Evolutionary conservation across 1,140 invertebrate species (phyloP), one percentile per base, ranked within the genome.

Genomic region (Elymnias hypermnestra): DNA sequence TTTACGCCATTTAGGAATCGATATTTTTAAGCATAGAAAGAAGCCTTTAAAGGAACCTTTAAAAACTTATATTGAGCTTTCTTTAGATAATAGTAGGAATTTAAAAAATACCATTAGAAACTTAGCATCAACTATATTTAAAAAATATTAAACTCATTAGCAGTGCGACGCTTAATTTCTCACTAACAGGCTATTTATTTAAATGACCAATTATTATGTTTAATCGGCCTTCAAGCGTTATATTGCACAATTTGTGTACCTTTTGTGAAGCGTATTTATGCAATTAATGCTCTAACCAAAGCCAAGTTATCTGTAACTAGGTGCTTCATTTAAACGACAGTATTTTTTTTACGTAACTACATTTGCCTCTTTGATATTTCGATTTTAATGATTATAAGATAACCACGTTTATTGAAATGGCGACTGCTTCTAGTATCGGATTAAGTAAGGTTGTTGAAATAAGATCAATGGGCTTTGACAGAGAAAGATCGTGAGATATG

Each of bases 141-240:
- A n/a, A n/a, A n/a, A n/a, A n/a, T n/a, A n/a, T n/a, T n/a, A n/a
- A n/a, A n/a, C n/a, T n/a, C n/a, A n/a, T n/a, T n/a, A n/a, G n/a
- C n/a, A n/a, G n/a, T n/a, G n/a, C n/a, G n/a, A n/a, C n/a, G n/a
- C n/a, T n/a, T n/a, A n/a, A n/a, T 47, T 47, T 40, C 37, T 38
- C 9, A 6, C 1, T 17, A 40, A 47, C 37, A 13, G 36, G 3
- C 25, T 33, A 31, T 47, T 39, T 33, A 15, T 22, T 22, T 13
- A 6, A 28, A 50, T 42, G 22, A 29, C 31, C 33, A 21, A 43
- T 43, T 28, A 38, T 50, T 37, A 50, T 13, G 26, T 37, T 50
- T 22, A 50, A 37, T 43, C 39, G 39, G 13, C 15, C 9, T 35
- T 17, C 15, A 42, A 13, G 9, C 8, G 22, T 43, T 50, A 14